Evolutionary conservation across 2,113 vertebrate species (phyloP).

Genomic region (Lontra canadensis): DNA sequence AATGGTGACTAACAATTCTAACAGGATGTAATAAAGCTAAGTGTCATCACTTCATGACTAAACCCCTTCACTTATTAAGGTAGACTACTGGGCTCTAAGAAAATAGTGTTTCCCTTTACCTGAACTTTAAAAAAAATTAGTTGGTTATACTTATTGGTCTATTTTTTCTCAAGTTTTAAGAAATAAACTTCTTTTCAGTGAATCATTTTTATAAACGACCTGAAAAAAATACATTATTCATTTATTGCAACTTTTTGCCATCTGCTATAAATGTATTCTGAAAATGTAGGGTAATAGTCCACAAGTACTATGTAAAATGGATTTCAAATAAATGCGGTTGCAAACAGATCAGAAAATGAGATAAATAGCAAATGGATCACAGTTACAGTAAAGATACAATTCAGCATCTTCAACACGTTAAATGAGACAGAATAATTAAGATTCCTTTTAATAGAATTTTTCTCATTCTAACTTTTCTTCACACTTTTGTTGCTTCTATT

Average conservation of each 20-base stretch:
- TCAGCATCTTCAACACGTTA: neutral
- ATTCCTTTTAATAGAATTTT: neutral
- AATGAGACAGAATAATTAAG: neutral
- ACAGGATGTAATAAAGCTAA: neutral
- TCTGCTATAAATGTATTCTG: neutral
- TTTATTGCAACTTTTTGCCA: neutral
- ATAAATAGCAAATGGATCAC: neutral
- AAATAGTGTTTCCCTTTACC: neutral
- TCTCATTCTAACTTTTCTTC: neutral
- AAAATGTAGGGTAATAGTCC: neutral
- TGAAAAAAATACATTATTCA: constrained; percentile 3
- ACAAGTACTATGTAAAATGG: neutral
- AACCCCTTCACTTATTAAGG: neutral
- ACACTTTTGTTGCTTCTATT: neutral
- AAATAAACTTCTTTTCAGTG: neutral
- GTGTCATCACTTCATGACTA: neutral
- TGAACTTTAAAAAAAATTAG: neutral
- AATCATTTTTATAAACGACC: constrained; percentile 2
- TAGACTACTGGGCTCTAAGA: neutral
- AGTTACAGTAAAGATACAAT: neutral
- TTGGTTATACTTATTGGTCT: neutral
- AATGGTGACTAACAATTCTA: neutral
- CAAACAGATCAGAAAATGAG: neutral
- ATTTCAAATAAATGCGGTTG: neutral
- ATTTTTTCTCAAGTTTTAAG: neutral